Evolutionary conservation across 1,140 invertebrate genomes (phyloP), one percentile per base, ranked within the genome.

Genomic region (Pentalonia nigronervosa): DNA sequence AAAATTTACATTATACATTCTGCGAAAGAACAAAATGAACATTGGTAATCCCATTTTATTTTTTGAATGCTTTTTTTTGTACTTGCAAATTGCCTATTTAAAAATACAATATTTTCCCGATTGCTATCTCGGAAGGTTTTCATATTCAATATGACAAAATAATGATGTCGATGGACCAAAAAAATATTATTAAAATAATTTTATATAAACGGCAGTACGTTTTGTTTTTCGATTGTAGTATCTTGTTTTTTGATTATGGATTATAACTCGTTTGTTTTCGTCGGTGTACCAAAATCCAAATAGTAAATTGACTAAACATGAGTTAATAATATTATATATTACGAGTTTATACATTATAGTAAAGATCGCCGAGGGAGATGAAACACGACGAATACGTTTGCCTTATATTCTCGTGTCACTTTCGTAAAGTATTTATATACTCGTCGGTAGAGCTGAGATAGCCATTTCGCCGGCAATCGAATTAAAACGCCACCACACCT

Each of bases 81-180:
- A 34, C 36, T 88, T 48, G 86, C 60, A 89, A 53, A 89, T 56
- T 89, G 50, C 88, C 23, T 56, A 56, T 89, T 89, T 53, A 25
- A 36, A 41, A 89, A 89, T 56, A 56, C n/a, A 89, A 89, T 56
- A 56, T 89, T 89, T 53, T 56, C 23, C 11, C 88, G n/a, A 89
- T 89, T 89, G 30, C n/a, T 41, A 48, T 89, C 34, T 89, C 30
- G 48, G 48, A 53, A 53, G n/a, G 48, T 53, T 53, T 89, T 89
- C 7, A 36, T 53, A 53, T 89, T 89, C n/a, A 89, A 56, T 89
- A 89, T 36, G 34, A 53, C 34, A 53, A 36, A 89, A 89, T 89
- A 53, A 50, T 21, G 30, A 89, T 34, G 87, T 34, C 48, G 30
- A 89, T n/a, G 30, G 36, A 84, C 36, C 11, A 86, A 17, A 48